Evolutionary conservation across 2,888 invertebrate genomes (phyloP).

Genomic region (Latrodectus elegans): DNA sequence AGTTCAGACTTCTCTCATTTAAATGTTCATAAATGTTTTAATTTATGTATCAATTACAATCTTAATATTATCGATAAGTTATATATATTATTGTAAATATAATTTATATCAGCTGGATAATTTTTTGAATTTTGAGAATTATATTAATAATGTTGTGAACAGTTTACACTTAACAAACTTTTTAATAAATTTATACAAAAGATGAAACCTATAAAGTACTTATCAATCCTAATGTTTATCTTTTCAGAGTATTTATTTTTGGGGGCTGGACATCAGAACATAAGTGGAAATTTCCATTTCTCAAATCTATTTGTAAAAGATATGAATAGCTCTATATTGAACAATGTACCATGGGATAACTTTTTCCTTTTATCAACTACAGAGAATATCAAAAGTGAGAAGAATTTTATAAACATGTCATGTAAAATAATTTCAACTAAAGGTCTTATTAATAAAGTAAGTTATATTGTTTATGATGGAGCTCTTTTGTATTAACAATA

Average conservation of each 20-base stretch:
- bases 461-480: background rate
- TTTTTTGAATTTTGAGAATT: no score
- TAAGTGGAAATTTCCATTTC: constrained; percentile 13
- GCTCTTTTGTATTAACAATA: background rate
- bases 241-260: constrained; percentile 31
- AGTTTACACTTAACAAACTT: no score
- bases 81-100: no score
- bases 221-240: background rate
- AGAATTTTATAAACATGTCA: constrained; percentile 3
- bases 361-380: background rate
- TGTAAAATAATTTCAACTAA: constrained; percentile 3
- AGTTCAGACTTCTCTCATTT: no score
- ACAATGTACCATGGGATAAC: background rate
- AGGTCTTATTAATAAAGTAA: constrained; percentile 9
- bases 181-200: no score
- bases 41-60: no score
- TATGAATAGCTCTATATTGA: background rate
- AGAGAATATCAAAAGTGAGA: constrained; percentile 2
- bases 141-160: no score
- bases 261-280: background rate
- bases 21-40: no score
- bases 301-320: background rate
- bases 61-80: no score
- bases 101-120: no score
- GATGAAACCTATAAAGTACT: no score